A percentile compares a stretch with the other conserved stretches of the same genome.
Evolutionary conservation across 2,797 vertebrate genomes (phyloP).

Genomic region (Eupleurogrammus muticus): DNA sequence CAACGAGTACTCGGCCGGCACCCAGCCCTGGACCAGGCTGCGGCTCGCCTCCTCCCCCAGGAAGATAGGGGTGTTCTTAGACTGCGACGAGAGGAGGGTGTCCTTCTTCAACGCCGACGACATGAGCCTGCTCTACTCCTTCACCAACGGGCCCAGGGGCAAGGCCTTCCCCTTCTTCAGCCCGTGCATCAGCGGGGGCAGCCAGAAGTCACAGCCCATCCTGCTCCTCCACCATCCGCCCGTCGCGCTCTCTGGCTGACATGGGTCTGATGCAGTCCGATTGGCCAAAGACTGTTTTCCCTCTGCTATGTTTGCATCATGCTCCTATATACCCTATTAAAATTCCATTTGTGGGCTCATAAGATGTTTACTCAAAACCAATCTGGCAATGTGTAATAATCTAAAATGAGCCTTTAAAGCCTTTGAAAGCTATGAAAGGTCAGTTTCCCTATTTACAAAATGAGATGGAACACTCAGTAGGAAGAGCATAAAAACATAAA

Average conservation of each 20-base stretch:
- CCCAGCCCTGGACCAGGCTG: constrained; percentile 86
- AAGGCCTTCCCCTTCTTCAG: constrained; percentile 90
- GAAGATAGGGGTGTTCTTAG: constrained; percentile 86
- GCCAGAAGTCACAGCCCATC: constrained; percentile 81
- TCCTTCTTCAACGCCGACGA: constrained; percentile 86
- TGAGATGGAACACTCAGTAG: background rate
- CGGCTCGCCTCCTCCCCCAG: constrained; percentile 43
- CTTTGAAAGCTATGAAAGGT: constrained; percentile 11
- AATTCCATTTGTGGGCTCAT: background rate
- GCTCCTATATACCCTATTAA: background rate
- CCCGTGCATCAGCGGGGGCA: constrained; percentile 84
- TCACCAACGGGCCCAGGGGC: constrained; percentile 76
- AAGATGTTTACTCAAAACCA: background rate
- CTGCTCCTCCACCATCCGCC: constrained; percentile 83
- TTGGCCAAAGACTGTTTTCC: constrained; percentile 31
- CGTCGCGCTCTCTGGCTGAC: constrained; percentile 47
- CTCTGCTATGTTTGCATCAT: background rate
- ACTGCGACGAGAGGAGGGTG: constrained; percentile 84
- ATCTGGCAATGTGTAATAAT: background rate
- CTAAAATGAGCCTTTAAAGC: constrained; percentile 3
- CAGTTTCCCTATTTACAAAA: background rate
- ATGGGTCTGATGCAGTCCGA: background rate
- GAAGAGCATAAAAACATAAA: background rate
- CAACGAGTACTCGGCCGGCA: constrained; percentile 82
- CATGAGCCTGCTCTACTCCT: constrained; percentile 87